These are phyloP conservation scores for Epiblema foenella DNA, from an alignment of 2,888 invertebrate genomes.

Conservation along the genomic window DNA sequence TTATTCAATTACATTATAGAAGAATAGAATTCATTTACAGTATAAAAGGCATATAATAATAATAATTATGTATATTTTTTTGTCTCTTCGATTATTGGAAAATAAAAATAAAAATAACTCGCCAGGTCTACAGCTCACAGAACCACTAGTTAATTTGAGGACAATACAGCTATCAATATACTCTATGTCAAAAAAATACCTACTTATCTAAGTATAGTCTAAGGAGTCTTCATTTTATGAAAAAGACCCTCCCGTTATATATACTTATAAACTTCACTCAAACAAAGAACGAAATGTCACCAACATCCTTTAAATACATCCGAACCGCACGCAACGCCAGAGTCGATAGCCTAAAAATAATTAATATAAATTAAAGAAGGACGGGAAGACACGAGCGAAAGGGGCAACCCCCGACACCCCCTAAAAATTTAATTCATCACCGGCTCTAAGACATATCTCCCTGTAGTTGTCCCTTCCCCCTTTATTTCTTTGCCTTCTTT, in stretches of 20 bases:
- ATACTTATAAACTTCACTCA: not conserved
- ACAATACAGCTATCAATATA: not conserved
- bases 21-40: too few relatives aligned
- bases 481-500: conserved; percentile 84
- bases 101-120: too few relatives aligned
- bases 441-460: conserved; percentile 80
- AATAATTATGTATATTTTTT: too few relatives aligned
- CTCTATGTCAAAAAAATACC: not conserved
- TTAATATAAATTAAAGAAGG: conserved; percentile 79
- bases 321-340: conserved; percentile 9
- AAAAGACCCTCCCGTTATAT: not conserved
- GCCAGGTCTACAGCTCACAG: too few relatives aligned
- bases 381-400: conserved; percentile 79
- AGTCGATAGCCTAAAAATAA: conserved; percentile 61
- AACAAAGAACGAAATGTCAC: conserved; percentile 5
- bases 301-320: not conserved
- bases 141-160: too few relatives aligned
- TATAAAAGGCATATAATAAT: too few relatives aligned
- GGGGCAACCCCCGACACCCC: conserved; percentile 73
- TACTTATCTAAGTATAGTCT: not conserved
- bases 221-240: not conserved
- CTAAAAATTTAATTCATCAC: conserved; percentile 85
- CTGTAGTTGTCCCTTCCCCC: conserved; percentile 73
- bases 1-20: too few relatives aligned
- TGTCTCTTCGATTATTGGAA: too few relatives aligned